phyloP scores from a whole-genome alignment of 2,113 vertebrate species.

The Paradoxurus hermaphroditus region DNA sequence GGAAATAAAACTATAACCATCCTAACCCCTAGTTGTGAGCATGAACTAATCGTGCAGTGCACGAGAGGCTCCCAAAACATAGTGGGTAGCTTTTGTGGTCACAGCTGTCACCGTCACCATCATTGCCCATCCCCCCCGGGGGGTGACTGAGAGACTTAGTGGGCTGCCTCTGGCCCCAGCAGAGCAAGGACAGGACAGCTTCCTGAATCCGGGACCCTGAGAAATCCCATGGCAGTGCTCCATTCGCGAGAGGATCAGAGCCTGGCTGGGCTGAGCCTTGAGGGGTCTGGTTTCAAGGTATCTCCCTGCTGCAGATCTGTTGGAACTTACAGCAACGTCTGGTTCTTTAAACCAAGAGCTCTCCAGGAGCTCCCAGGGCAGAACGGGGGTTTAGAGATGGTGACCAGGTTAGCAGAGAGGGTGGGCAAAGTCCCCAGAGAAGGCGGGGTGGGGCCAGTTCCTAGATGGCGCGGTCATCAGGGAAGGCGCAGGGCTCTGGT shows the following conservation, averaged over 20 bases:
- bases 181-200: neutral
- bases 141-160: neutral
- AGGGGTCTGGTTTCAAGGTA: neutral
- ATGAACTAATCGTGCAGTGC: no score
- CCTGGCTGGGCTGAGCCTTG: neutral
- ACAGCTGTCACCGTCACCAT: fast-evolving
- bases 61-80: fast-evolving
- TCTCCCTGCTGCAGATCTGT: neutral
- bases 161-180: neutral
- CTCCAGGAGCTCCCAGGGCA: neutral
- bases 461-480: neutral
- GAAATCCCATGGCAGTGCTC: neutral
- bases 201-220: neutral
- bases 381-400: neutral
- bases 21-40: neutral
- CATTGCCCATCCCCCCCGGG: no score
- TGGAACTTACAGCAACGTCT: neutral
- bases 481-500: neutral
- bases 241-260: neutral
- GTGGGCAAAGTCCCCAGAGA: neutral
- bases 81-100: neutral
- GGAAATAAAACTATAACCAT: neutral
- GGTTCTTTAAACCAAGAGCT: neutral
- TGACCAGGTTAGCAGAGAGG: neutral
- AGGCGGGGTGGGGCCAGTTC: neutral